Base-by-base conservation (phyloP, 2,797 vertebrate species). In the Microctenopoma steveboyesi region DNA sequence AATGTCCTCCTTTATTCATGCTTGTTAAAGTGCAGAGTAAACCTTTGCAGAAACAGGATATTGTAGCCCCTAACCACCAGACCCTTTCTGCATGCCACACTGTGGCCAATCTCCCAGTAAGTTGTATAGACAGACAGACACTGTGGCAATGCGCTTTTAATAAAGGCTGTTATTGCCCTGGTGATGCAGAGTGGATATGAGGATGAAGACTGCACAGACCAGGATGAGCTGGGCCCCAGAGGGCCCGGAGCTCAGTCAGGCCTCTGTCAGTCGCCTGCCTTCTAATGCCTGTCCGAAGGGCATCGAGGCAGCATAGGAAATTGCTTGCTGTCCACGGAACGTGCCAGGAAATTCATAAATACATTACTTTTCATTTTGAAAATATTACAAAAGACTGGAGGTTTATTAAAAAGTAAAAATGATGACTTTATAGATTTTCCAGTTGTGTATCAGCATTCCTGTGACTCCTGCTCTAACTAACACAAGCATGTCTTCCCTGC, bases 341-440 rank as follows among this genome's bases (percentile, higher is more conserved):
- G 90, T 94, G 93, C 94, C 92, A 91, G 87, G 92, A 94, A 93
- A 94, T 93, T 94, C 92, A 93, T 93, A 94, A 94, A 94, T 94
- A 85, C 91, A 92, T 93, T 91, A 93, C 88, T 89, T 93, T 93
- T 93, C 92, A 93, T 94, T 94, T 93, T 89, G 85, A 93, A 88
- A 92, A 92, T 92, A 93, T 93, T 94, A 92, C 88, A 92, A 89
- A 90, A 86, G 82, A 79, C 87, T 77, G 83, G 87, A 89, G 86
- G 59, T 94, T 93, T 95, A 94, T 94, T 94, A 91, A 94, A 94
- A 93, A 93, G 87, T 64, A 81, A 78, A 89, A 93, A 92, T 91
- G 86, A 93, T 85, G 89, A 91, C 91, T 93, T 95, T 92, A 92
- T 94, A 89, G 88, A 92, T 92, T 92, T 94, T 92, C 86, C 90